phyloP scores from a whole-genome alignment of 2,888 invertebrate genomes.

The Leptinotarsa rubiginosa region DNA sequence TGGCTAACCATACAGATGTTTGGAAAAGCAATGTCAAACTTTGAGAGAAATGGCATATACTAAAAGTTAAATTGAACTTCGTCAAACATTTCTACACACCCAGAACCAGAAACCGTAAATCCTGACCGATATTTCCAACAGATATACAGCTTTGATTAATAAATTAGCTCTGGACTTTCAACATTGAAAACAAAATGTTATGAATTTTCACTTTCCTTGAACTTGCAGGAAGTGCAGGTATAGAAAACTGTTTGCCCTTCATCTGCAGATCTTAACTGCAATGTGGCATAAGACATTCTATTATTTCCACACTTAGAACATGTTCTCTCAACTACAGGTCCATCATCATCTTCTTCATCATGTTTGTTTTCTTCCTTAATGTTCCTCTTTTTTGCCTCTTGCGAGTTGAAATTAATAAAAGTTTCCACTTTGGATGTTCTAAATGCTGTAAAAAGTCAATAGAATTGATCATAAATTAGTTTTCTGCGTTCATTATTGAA shows the following conservation, averaged over 20 bases:
- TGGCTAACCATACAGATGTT: too few relatives aligned
- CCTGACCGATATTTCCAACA: too few relatives aligned
- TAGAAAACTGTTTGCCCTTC: slow-evolving; percentile 99
- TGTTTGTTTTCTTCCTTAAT: slow-evolving; percentile 56
- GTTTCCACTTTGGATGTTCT: slow-evolving; percentile 76
- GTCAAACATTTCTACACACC: too few relatives aligned
- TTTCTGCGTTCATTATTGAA: not conserved
- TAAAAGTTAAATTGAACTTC: too few relatives aligned
- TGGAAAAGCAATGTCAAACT: too few relatives aligned
- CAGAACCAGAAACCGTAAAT: too few relatives aligned
- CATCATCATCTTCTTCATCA: slow-evolving; percentile 72
- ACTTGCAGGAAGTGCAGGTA: slow-evolving; percentile 93
- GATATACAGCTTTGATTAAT: too few relatives aligned
- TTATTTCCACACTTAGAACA: slow-evolving; percentile 91
- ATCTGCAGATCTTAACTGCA: slow-evolving; percentile 96
- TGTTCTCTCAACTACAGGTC: slow-evolving; percentile 83
- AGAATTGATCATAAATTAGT: not conserved
- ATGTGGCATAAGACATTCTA: slow-evolving; percentile 94
- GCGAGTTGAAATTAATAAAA: slow-evolving; percentile 78
- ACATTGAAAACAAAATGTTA: slow-evolving; percentile 56
- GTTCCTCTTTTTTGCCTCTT: slow-evolving; percentile 65
- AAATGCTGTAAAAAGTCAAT: slow-evolving; percentile 69
- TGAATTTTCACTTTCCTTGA: slow-evolving; percentile 81
- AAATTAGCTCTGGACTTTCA: not conserved
- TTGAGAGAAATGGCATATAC: too few relatives aligned